phyloP scores from a whole-genome alignment of 2,797 vertebrate genomes.

The Hylomyscus alleni region DNA sequence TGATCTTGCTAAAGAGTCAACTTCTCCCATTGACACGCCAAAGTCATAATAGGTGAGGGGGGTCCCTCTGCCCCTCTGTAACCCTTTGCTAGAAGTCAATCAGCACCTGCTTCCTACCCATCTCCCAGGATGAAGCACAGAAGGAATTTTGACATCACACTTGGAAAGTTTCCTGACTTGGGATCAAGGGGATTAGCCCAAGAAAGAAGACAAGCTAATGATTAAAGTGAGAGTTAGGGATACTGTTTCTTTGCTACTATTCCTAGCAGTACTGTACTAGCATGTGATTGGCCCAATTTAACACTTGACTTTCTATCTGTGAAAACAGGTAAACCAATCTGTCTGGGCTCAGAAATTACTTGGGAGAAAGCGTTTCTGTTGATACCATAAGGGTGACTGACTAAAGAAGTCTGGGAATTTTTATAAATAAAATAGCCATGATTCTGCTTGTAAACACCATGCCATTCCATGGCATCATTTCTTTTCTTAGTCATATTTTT shows the following conservation, averaged over 20 bases:
- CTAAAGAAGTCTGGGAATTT: conserved; percentile 76
- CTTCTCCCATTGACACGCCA: conserved; percentile 14
- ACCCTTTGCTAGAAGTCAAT: conserved; percentile 22
- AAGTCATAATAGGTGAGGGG: conserved; percentile 29
- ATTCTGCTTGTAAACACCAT: conserved; percentile 78
- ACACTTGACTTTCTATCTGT: conserved; percentile 76
- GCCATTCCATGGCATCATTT: conserved; percentile 70
- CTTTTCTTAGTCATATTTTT: conserved; percentile 71
- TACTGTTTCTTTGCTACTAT: conserved; percentile 80
- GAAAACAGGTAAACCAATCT: conserved; percentile 66
- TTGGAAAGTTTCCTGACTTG: conserved; percentile 74
- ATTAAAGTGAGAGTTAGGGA: conserved; percentile 76
- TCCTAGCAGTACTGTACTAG: conserved; percentile 77
- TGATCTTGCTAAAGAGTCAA: not conserved
- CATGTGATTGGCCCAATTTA: conserved; percentile 67
- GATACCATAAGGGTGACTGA: conserved; percentile 65
- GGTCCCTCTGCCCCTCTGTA: not conserved
- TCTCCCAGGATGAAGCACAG: conserved; percentile 28
- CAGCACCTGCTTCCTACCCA: not conserved
- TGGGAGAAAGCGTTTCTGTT: conserved; percentile 42
- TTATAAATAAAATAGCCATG: conserved; percentile 78
- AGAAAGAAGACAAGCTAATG: conserved; percentile 78
- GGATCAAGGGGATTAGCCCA: conserved; percentile 76
- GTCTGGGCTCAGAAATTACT: conserved; percentile 67
- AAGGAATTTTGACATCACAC: conserved; percentile 65